A percentile compares a stretch with the other conserved stretches of the same genome.
Conservation (phyloP, 2,888 invertebrate species). For the Hoplodrina blanda region DNA sequence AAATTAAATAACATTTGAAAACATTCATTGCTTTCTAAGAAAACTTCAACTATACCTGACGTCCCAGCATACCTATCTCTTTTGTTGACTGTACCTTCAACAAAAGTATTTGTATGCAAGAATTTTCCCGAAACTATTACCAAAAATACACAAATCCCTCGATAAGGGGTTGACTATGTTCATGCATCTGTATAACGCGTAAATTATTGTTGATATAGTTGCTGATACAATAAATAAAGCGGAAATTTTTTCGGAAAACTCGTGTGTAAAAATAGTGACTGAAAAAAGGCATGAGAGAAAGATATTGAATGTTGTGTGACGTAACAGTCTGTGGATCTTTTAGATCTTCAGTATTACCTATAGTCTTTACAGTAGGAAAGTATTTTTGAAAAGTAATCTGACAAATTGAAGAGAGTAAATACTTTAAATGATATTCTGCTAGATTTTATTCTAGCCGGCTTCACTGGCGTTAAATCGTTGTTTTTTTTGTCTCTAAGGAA, state of each 20-base stretch:
- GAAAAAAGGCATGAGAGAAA: conserved; percentile 1
- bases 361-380: no score
- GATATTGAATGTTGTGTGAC: conserved; percentile 8
- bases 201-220: conserved; percentile 51
- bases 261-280: conserved; percentile 16
- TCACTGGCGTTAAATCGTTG: no score
- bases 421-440: no score
- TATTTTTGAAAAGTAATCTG: no score
- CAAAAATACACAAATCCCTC: conserved; percentile 40
- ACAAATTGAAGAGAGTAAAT: no score
- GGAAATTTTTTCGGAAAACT: conserved; percentile 33
- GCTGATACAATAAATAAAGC: conserved; percentile 48
- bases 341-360: not conserved
- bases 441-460: no score
- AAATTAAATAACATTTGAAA: no score
- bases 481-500: no score
- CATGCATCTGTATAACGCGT: conserved; percentile 32
- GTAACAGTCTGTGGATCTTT: conserved; percentile 6
- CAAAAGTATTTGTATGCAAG: conserved; percentile 29
- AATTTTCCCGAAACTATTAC: conserved; percentile 21
- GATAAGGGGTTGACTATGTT: conserved; percentile 50
- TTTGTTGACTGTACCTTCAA: not conserved
- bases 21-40: no score
- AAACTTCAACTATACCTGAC: no score
- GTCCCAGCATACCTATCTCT: no score